Conservation (phyloP, 2,797 vertebrate species). For the Chloroceryle inda region DNA sequence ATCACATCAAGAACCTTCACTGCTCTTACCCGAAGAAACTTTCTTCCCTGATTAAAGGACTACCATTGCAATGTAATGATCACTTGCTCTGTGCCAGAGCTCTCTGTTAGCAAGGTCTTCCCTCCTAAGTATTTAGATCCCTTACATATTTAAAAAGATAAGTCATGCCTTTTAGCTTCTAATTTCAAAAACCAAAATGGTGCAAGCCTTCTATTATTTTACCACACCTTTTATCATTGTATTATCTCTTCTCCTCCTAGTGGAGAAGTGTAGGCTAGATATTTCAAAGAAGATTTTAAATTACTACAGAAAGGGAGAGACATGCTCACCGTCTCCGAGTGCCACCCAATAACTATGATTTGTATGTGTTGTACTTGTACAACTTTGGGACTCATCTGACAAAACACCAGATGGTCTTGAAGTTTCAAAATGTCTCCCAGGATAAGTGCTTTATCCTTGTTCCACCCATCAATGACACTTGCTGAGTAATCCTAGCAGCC, state of each 20-base stretch:
- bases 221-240: neutral
- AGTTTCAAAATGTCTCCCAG: conserved; percentile 7
- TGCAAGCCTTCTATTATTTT: neutral
- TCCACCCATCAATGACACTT: neutral
- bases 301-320: neutral
- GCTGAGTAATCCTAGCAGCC: neutral
- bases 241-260: neutral
- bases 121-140: neutral
- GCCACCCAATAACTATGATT: neutral
- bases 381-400: neutral
- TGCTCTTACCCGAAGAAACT: neutral
- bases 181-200: neutral
- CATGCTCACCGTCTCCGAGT: neutral
- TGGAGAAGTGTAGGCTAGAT: neutral
- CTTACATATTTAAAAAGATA: neutral
- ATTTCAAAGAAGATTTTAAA: neutral
- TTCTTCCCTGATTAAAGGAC: neutral
- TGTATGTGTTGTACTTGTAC: neutral
- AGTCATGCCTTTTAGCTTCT: neutral
- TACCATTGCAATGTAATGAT: neutral
- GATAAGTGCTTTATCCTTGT: neutral
- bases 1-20: neutral
- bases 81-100: neutral
- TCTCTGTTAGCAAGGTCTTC: neutral
- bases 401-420: conserved; percentile 30